These are phyloP conservation scores for Zelleria hepariella DNA, from an alignment of 2,888 invertebrate species.

Conservation along the genomic window DNA sequence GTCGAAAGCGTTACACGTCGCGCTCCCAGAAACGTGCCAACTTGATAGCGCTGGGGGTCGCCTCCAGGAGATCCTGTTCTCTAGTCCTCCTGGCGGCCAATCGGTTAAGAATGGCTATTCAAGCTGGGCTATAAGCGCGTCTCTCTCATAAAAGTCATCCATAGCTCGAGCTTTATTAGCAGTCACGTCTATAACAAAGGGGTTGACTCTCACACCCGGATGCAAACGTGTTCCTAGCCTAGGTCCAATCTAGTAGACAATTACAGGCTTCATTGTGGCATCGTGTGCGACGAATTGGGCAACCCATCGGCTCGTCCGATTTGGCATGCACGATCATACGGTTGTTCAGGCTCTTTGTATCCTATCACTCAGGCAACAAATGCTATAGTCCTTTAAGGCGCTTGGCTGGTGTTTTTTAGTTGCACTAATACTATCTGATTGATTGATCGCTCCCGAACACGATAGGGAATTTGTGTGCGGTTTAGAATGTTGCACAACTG, in stretches of 20 bases:
- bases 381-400: background rate
- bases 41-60: no score
- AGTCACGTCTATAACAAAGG: background rate
- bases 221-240: background rate
- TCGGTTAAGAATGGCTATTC: no score
- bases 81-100: no score
- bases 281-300: conserved; percentile 5
- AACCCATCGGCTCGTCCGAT: conserved; percentile 2
- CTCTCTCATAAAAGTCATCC: no score
- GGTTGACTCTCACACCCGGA: background rate
- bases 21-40: no score
- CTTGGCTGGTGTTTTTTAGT: background rate
- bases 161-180: no score
- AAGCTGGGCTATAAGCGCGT: no score
- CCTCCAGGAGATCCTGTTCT: no score
- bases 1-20: no score
- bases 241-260: conserved; percentile 1
- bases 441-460: background rate
- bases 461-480: background rate
- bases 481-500: background rate
- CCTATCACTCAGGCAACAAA: background rate
- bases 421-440: background rate
- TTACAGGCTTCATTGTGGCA: conserved; percentile 1
- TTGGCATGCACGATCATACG: conserved; percentile 1
- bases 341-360: background rate